A percentile compares a stretch with the other conserved stretches of the same genome.
phyloP scores from a whole-genome alignment of 2,113 vertebrate genomes.

The Odontesthes bonariensis region DNA sequence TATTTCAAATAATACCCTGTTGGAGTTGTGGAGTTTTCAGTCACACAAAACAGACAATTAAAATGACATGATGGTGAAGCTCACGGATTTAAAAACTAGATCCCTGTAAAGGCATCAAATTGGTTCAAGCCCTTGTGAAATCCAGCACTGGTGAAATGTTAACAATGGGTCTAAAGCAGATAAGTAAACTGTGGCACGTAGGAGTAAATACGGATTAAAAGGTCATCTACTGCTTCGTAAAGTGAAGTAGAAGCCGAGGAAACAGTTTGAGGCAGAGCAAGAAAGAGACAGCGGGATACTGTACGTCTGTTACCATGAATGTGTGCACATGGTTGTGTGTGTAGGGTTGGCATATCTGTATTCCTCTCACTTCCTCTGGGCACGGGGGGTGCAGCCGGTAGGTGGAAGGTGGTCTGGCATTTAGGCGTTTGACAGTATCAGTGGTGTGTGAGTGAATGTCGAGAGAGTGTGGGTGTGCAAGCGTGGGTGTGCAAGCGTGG shows the following conservation, averaged over 20 bases:
- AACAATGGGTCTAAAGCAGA: slow-evolving; percentile 28
- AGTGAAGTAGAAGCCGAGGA: slow-evolving; percentile 27
- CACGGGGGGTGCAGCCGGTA: slow-evolving; percentile 50
- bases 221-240: slow-evolving; percentile 51
- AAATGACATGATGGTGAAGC: background rate
- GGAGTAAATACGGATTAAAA: slow-evolving; percentile 48
- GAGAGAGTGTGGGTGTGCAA: slow-evolving; percentile 37
- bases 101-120: slow-evolving; percentile 5
- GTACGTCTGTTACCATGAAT: slow-evolving; percentile 20
- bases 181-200: slow-evolving; percentile 27
- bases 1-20: background rate
- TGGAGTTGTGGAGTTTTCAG: background rate
- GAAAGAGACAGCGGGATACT: slow-evolving; percentile 30
- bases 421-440: slow-evolving; percentile 67
- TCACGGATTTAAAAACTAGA: slow-evolving; percentile 21
- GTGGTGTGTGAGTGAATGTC: slow-evolving; percentile 48
- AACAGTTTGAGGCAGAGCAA: background rate
- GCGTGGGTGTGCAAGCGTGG: slow-evolving; percentile 13
- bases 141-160: slow-evolving; percentile 19
- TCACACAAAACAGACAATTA: background rate
- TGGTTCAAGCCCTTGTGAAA: background rate
- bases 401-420: slow-evolving; percentile 74
- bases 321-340: slow-evolving; percentile 25
- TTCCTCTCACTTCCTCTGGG: slow-evolving; percentile 53
- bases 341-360: slow-evolving; percentile 48